Evolutionary conservation across 2,797 vertebrate species (phyloP), one percentile per base, ranked within the genome.

Genomic region (Ctenopoma multispine): DNA sequence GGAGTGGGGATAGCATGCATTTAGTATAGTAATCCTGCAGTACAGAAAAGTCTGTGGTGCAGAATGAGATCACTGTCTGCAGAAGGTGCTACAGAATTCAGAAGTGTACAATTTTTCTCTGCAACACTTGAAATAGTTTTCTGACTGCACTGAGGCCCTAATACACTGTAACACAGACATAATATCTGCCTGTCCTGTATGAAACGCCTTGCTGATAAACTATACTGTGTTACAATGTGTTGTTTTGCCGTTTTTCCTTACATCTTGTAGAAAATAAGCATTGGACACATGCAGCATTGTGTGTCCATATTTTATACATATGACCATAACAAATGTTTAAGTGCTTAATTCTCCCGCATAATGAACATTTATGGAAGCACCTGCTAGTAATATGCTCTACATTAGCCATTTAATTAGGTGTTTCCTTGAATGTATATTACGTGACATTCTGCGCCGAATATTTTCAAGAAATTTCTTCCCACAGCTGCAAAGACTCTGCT

Each of bases 381-480:
- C 84, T 88, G 82, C 64, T 54, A 31, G 20, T 47, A 43, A 77
- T 69, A 66, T 12, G 20, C 69, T 58, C 27, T 1, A 31, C 4
- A 3, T 79, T 77, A 43, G 67, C 79, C 59, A 70, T 40, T 65
- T 17, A 9, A 73, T 75, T 77, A 85, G 81, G 40, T 81, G 76
- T 69, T 89, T 82, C 79, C 75, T 74, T 69, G 0, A 72, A 17
- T 4, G 7, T 34, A 41, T 29, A 56, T 41, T 43, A 64, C 56
- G 51, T 44, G 65, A 61, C 50, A 41, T 44, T 44, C 29, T 50
- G 69, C 29, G 29, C 36, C n/a, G 53, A 65, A 63, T 48, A 69
- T 23, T 62, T 44, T 56, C 8, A 0, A 55, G 18, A 55, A 21
- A 61, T 59, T 68, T 75, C 49, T 24, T 11, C 41, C 20, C 14